Base-by-base conservation (phyloP, 2,113 vertebrate species). In the Takifugu flavidus region DNA sequence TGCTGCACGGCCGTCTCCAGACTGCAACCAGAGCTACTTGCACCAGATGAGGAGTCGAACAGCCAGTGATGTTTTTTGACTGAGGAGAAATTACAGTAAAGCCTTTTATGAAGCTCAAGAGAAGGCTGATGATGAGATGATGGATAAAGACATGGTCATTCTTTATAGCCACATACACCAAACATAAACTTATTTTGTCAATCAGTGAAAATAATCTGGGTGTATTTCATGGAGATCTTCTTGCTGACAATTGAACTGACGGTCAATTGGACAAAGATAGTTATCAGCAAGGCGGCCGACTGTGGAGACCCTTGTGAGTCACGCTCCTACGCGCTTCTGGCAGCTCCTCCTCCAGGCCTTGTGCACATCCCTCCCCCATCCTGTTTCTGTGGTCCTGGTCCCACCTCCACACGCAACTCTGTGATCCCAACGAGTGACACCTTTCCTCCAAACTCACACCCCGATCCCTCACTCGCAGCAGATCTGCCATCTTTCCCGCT, bases 181-280 rank as follows among this genome's bases (percentile, higher is more conserved):
- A 71, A 69, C 72, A 70, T 80, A 78, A 81, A 75, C 67, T 75
- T 50, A 67, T 85, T 80, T 68, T 65, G 78, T 83, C 86, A 79
- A 87, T 87, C 70, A 82, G 82, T 84, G 72, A 84, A 82, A 82
- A 82, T 86, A 80, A 83, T 87, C 75, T 73, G 83, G 78, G 74
- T 74, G 80, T 78, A 86, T 83, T 80, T 80, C 80, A 70, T 83
- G 6, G 61, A 56, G 67, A 70, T 72, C 67, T 67, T 76, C 82
- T 67, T 31, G 65, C 65, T 84, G 83, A 83, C 82, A 82, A 80
- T 82, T 76, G 74, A 56, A 70, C 72, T 82, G 73, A 78, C 82
- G 76, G 86, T 87, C 80, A 65, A 82, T 86, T 76, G 83, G 82
- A 78, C 80, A 81, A 72, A 79, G 80, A 83, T 79, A 85, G 85